phyloP scores from a whole-genome alignment of 2,113 vertebrate genomes.

The Haplochromis vanheusdeni region DNA sequence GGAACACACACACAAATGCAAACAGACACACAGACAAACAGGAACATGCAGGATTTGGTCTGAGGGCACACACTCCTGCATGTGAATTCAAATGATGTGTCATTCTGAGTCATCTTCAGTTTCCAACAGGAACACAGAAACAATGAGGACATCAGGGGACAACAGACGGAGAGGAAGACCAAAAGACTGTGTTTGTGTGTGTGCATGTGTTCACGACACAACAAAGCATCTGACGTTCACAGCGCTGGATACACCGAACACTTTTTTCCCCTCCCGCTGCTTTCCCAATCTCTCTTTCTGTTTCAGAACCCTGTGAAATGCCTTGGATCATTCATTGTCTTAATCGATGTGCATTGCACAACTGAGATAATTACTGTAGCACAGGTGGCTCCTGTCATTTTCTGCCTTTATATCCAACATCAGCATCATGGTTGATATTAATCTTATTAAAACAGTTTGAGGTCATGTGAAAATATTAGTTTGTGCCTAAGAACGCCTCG shows the following conservation, averaged over 20 bases:
- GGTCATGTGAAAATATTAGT: constrained; percentile 15
- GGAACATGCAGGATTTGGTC: constrained; percentile 2
- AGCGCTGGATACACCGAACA: background rate
- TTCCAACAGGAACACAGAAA: constrained; percentile 34
- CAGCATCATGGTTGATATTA: background rate
- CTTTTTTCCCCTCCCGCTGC: background rate
- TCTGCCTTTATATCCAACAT: background rate
- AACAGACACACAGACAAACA: background rate
- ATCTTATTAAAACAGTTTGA: constrained; percentile 1
- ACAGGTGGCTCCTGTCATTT: background rate
- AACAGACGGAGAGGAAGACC: background rate
- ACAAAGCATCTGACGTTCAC: constrained; percentile 6
- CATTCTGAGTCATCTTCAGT: constrained; percentile 46
- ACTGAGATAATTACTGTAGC: background rate
- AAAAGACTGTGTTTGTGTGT: background rate
- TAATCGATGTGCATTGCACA: background rate
- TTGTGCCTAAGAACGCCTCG: background rate
- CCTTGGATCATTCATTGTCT: background rate
- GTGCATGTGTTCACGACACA: background rate
- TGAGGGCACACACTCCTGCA: constrained; percentile 8
- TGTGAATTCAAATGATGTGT: constrained; percentile 50
- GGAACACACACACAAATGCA: background rate
- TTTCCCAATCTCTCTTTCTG: background rate
- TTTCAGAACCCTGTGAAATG: background rate
- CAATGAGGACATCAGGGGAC: constrained; percentile 35